Conservation (phyloP, 2,113 vertebrate genomes). For the Chionomys nivalis region DNA sequence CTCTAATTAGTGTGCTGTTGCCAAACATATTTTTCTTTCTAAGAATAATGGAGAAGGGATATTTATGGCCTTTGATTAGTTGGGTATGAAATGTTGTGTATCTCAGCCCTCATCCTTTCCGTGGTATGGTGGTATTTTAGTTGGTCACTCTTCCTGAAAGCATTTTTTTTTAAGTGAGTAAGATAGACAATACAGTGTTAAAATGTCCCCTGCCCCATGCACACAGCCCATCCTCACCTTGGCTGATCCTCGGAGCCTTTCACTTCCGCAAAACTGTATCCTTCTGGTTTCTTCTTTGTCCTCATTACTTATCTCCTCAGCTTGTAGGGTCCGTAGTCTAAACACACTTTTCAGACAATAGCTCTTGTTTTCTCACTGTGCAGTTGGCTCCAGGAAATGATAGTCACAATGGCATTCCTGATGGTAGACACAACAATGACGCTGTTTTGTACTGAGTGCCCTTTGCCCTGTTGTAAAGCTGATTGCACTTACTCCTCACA, state of each 20-base stretch:
- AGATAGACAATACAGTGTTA: background rate
- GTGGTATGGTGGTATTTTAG: background rate
- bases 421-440: background rate
- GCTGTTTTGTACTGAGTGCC: background rate
- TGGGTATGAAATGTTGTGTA: conserved; percentile 27
- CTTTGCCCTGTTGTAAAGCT: background rate
- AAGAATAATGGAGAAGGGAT: conserved; percentile 62
- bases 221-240: background rate
- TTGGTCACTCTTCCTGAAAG: background rate
- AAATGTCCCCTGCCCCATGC: background rate
- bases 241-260: background rate
- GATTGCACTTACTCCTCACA: background rate
- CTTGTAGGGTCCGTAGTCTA: background rate
- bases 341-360: background rate
- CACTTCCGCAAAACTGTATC: background rate
- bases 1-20: conserved; percentile 9
- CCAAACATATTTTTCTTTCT: conserved; percentile 63
- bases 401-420: background rate
- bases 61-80: conserved; percentile 42
- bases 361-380: background rate
- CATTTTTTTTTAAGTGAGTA: background rate
- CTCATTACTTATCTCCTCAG: background rate
- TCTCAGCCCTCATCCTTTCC: conserved; percentile 29
- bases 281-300: too few relatives aligned
- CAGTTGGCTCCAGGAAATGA: background rate